Conservation (phyloP, 2,797 vertebrate species). For the Nasua narica region DNA sequence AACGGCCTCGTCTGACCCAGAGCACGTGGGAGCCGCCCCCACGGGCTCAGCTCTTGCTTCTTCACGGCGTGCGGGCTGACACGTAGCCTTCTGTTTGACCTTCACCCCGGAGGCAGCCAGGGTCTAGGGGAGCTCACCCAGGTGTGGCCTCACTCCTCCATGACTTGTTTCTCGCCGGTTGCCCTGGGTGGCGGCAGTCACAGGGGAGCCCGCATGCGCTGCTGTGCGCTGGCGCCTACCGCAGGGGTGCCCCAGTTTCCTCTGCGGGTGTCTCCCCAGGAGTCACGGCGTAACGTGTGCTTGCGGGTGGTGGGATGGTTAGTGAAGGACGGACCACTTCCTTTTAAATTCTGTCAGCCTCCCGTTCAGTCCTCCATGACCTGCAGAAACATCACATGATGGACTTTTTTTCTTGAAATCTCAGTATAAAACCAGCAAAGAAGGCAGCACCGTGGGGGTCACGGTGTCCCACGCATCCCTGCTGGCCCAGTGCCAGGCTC, state of each 20-base stretch:
- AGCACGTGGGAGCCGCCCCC: neutral
- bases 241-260: neutral
- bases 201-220: neutral
- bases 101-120: neutral
- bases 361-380: neutral
- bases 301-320: neutral
- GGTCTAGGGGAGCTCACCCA: neutral
- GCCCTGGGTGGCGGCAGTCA: neutral
- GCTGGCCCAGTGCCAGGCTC: slow-evolving; percentile 92
- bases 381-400: neutral
- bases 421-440: slow-evolving; percentile 98
- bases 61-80: neutral
- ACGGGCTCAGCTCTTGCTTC: fast-evolving
- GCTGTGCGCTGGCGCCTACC: neutral
- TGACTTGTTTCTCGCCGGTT: neutral
- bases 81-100: neutral
- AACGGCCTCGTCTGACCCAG: neutral
- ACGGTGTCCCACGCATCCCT: slow-evolving; percentile 92
- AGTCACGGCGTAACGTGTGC: neutral
- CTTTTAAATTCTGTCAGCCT: neutral
- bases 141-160: neutral
- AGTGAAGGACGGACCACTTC: neutral
- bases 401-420: neutral
- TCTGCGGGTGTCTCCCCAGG: neutral
- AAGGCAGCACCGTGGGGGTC: slow-evolving; percentile 96